Evolutionary conservation across 2,888 invertebrate species (phyloP).

Genomic region (Tribolium freemani): DNA sequence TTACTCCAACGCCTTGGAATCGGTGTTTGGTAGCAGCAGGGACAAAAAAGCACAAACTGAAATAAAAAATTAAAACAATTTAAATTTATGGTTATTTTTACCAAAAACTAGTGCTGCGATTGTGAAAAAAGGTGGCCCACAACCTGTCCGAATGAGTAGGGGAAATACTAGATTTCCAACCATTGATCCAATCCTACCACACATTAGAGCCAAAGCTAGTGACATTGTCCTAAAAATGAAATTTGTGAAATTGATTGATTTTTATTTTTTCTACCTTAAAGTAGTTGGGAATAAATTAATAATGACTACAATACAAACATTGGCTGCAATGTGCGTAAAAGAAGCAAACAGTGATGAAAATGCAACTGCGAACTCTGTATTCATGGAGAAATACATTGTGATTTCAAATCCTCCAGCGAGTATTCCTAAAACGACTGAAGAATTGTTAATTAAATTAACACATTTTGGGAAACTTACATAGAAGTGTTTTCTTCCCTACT

Average conservation of each 20-base stretch:
- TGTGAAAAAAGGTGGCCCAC: constrained; percentile 80
- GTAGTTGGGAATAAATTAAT: constrained; percentile 79
- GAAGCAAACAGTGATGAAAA: constrained; percentile 71
- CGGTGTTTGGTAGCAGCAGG: constrained; percentile 52
- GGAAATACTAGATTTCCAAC: constrained; percentile 81
- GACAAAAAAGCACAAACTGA: constrained; percentile 49
- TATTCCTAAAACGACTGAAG: constrained; percentile 36
- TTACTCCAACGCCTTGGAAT: constrained; percentile 48
- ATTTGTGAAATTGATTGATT: background rate
- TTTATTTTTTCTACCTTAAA: constrained; percentile 60
- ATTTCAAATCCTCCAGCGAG: constrained; percentile 16
- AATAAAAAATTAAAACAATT: constrained; percentile 32
- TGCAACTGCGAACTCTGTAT: constrained; percentile 63
- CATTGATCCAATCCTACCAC: constrained; percentile 79
- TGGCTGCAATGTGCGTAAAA: constrained; percentile 72
- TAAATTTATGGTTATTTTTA: background rate
- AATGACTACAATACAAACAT: constrained; percentile 75
- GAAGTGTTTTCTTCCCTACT: constrained; percentile 26
- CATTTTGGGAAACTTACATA: constrained; percentile 52
- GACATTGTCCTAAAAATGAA: constrained; percentile 74
- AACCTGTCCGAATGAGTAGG: constrained; percentile 76
- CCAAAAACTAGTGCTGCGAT: constrained; percentile 64
- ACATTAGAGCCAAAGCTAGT: constrained; percentile 79
- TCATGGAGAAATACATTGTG: constrained; percentile 61
- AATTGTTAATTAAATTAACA: background rate